Evolutionary conservation across 1,140 invertebrate genomes (phyloP).

Genomic region (Neuroterus valhalla): DNA sequence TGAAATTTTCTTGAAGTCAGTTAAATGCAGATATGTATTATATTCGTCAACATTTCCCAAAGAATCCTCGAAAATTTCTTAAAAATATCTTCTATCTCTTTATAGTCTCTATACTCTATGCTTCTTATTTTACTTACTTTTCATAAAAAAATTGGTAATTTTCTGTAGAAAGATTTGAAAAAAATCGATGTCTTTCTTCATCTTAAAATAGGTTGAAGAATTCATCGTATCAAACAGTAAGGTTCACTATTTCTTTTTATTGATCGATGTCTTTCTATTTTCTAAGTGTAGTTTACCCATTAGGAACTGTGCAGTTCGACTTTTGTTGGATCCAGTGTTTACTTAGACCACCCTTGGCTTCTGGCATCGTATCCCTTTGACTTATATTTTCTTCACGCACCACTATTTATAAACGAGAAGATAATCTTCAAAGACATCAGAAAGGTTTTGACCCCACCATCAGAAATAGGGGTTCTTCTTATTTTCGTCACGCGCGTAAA

Average conservation of each 20-base stretch:
- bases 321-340: constrained; percentile 37
- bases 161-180: too few species aligned
- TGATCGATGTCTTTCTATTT: constrained; percentile 43
- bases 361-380: not conserved
- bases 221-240: constrained; percentile 29
- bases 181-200: too few species aligned
- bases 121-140: too few species aligned
- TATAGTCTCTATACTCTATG: too few species aligned
- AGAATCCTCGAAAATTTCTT: too few species aligned
- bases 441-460: not conserved
- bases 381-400: not conserved
- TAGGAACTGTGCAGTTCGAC: constrained; percentile 42
- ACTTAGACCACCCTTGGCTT: constrained; percentile 18
- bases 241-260: constrained; percentile 35
- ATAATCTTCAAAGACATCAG: constrained; percentile 1
- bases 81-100: too few species aligned
- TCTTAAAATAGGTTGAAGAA: not conserved
- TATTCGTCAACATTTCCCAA: too few species aligned
- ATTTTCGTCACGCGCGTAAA: not conserved
- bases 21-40: too few species aligned
- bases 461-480: not conserved
- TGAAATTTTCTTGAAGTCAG: too few species aligned
- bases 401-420: not conserved
- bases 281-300: constrained; percentile 41
- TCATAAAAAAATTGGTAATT: too few species aligned